phyloP scores from a whole-genome alignment of 2,888 invertebrate genomes.

The Pheosia gnoma region DNA sequence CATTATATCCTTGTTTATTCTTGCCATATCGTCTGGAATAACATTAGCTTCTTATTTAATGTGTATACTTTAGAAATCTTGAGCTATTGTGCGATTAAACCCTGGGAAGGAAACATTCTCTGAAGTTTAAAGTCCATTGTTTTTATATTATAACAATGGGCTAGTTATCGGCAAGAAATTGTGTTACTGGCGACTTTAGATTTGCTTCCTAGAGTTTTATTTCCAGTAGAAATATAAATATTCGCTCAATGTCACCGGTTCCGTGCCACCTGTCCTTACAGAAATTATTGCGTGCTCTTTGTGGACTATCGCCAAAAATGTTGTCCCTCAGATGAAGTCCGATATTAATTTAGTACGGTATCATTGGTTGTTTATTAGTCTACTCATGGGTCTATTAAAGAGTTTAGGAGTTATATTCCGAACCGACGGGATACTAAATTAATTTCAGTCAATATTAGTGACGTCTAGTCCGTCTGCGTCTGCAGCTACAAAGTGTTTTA shows the following conservation, averaged over 20 bases:
- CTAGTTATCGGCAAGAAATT: constrained; percentile 16
- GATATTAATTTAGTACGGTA: constrained; percentile 29
- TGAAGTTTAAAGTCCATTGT: constrained; percentile 2
- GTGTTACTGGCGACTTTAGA: constrained; percentile 8
- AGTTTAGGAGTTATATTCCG: constrained; percentile 12
- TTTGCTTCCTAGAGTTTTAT: not conserved
- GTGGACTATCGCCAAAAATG: constrained; percentile 53
- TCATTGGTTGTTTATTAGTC: constrained; percentile 31
- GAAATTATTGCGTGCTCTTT: constrained; percentile 33
- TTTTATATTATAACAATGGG: constrained; percentile 9
- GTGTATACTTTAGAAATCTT: not conserved
- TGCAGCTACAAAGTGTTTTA: no score
- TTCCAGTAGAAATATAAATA: constrained; percentile 6
- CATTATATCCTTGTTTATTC: not conserved
- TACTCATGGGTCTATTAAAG: constrained; percentile 18
- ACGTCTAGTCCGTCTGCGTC: no score
- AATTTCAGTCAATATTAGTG: constrained; percentile 4
- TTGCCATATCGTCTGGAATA: not conserved
- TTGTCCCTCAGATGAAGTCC: constrained; percentile 20
- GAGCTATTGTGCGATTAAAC: not conserved
- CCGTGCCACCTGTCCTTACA: constrained; percentile 34
- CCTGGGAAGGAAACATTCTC: not conserved
- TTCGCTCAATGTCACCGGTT: constrained; percentile 26
- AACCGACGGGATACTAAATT: constrained; percentile 10
- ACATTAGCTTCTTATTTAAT: not conserved